Conservation (phyloP, 2,797 vertebrate species). For the Limnodromus scolopaceus region DNA sequence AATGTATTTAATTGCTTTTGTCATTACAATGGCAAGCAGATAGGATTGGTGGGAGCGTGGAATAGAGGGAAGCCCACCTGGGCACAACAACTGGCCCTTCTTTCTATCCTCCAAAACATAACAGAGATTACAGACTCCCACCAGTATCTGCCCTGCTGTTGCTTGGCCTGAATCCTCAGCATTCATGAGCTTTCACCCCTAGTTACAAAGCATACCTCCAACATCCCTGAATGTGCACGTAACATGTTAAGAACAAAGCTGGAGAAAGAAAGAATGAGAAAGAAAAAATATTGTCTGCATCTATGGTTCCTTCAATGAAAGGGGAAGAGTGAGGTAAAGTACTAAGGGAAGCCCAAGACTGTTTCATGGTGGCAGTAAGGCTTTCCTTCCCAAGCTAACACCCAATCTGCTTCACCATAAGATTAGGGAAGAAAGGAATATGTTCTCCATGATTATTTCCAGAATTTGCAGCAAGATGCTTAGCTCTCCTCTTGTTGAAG, state of each 20-base stretch:
- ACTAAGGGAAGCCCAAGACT: not conserved
- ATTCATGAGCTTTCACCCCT: not conserved
- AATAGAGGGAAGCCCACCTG: not conserved
- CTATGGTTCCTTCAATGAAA: not conserved
- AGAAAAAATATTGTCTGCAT: not conserved
- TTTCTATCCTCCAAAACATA: not conserved
- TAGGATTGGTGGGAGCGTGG: not conserved
- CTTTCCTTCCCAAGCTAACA: conserved; percentile 21
- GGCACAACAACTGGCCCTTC: not conserved
- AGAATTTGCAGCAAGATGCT: conserved; percentile 29
- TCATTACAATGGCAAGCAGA: not conserved
- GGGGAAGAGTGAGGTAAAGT: not conserved
- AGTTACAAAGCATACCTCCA: not conserved
- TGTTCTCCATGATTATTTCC: conserved; percentile 22
- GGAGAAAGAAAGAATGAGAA: not conserved
- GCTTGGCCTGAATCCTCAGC: not conserved
- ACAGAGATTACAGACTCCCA: not conserved
- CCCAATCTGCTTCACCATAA: not conserved
- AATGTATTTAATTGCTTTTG: not conserved
- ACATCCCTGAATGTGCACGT: not conserved
- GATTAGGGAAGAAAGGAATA: conserved; percentile 36
- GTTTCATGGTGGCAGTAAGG: not conserved
- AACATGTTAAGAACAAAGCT: not conserved
- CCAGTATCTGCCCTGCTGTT: not conserved
- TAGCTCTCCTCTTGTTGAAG: conserved; percentile 4